phyloP scores from a whole-genome alignment of 2,797 vertebrate species.

The Onychomys torridus region DNA sequence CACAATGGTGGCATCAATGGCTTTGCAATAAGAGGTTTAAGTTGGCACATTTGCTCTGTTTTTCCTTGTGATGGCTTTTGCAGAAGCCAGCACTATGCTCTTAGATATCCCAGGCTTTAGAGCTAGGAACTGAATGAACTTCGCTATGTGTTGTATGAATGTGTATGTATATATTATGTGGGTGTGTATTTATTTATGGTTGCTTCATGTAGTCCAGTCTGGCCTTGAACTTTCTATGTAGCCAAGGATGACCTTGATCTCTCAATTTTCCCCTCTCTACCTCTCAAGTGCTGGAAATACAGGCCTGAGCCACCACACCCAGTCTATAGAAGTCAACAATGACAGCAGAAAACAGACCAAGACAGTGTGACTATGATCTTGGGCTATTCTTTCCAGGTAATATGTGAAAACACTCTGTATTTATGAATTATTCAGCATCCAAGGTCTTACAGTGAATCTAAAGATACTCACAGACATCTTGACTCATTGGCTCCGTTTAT shows the following conservation, averaged over 20 bases:
- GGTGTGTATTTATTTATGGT: neutral
- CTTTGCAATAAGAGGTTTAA: neutral
- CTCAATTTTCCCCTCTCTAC: neutral
- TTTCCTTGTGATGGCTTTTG: neutral
- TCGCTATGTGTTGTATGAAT: neutral
- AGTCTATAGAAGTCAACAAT: neutral
- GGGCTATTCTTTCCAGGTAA: slow-evolving; percentile 18
- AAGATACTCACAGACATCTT: slow-evolving; percentile 63
- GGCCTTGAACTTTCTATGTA: neutral
- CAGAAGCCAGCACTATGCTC: neutral
- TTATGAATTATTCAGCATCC: slow-evolving; percentile 37
- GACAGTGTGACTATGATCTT: neutral
- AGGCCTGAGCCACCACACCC: neutral
- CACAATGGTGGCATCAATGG: neutral
- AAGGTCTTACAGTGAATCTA: neutral
- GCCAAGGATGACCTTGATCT: neutral
- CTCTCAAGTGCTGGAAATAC: neutral
- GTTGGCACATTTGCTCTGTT: neutral
- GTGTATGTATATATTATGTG: neutral
- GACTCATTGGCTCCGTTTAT: slow-evolving; percentile 49
- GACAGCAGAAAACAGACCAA: neutral
- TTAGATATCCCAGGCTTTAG: neutral
- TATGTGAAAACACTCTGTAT: neutral
- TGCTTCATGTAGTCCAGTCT: neutral
- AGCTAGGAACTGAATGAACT: neutral